Evolutionary conservation across 2,113 vertebrate genomes (phyloP), one percentile per base, ranked within the genome.

Genomic region (Seriola quinqueradiata): DNA sequence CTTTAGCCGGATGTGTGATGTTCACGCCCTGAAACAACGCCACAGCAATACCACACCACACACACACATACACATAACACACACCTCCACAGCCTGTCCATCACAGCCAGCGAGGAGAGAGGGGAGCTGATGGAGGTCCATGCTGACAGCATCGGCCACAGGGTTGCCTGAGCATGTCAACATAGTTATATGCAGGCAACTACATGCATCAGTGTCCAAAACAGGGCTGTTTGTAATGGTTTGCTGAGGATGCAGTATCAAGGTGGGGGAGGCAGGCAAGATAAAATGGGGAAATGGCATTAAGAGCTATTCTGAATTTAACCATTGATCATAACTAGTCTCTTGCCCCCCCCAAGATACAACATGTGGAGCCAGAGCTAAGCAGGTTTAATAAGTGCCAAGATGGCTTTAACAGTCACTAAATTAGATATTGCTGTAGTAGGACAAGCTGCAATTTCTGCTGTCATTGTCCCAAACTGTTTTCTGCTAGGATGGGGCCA

Each of bases 91-190:
- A 68, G 25, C 38, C 72, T 65, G 82, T 85, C 87, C 87, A 81
- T 87, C 83, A 71, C 44, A 58, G 65, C 68, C 66, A 59, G 74
- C 63, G 59, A 25, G 58, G 83, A 86, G 81, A 71, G 63, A 48
- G 55, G 28, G 55, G 63, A 83, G 66, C 59, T 32, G 42, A 4
- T 60, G 72, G 63, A 74, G 71, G 73, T 79, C 69, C 14, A 3
- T 8, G 50, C 61, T 75, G 75, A 79, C 83, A 79, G 82, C 61
- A 36, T 40, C n/a, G 17, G 70, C 74, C 50, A 63, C 55, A 70
- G 63, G 70, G 44, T 60, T 72, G 61, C 63, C 87, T 79, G 64
- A 86, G 46, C 74, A 75, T 59, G 72, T 85, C 85, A 83, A 77
- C 69, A 52, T 46, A n/a, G 69, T 23, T 75, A 58, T 81, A 66